Conservation (phyloP, 2,797 vertebrate species). For the Anisognathus igniventris region DNA sequence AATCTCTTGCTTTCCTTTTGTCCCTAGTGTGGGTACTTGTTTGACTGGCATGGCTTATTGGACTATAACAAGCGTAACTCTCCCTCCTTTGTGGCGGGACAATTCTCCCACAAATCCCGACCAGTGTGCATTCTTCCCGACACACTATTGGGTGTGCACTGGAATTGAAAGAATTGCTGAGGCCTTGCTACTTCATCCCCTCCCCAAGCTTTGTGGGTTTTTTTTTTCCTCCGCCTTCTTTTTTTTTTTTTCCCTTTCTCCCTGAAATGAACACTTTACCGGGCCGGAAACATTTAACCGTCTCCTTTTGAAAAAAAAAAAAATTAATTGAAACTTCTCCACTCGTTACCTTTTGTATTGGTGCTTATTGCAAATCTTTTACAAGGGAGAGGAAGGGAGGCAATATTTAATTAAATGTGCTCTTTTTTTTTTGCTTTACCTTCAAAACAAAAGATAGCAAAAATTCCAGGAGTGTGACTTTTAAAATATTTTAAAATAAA, state of each 20-base stretch:
- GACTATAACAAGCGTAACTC: conserved; percentile 99
- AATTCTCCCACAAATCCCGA: conserved; percentile 98
- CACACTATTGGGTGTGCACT: conserved; percentile 95
- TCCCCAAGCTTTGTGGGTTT: conserved; percentile 82
- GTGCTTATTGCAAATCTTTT: conserved; percentile 74
- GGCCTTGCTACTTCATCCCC: conserved; percentile 85
- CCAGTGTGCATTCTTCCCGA: conserved; percentile 93
- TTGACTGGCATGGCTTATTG: conserved; percentile 99
- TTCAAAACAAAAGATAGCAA: conserved; percentile 49
- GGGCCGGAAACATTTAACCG: conserved; percentile 99
- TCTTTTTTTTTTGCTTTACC: not conserved
- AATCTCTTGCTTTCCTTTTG: conserved; percentile 94
- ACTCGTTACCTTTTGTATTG: conserved; percentile 87
- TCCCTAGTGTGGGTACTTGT: conserved; percentile 92
- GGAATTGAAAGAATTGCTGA: conserved; percentile 93
- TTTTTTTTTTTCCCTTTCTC: conserved; percentile 41
- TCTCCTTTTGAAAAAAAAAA: conserved; percentile 85
- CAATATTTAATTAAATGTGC: conserved; percentile 64
- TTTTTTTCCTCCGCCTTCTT: conserved; percentile 74
- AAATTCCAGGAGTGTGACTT: not conserved
- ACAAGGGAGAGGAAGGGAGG: conserved; percentile 46
- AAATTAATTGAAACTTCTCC: conserved; percentile 99
- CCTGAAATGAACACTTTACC: conserved; percentile 99
- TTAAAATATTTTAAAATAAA: not conserved
- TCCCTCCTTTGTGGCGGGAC: conserved; percentile 92